Percentiles rank a stretch among this genome's conserved stretches.
Conservation (phyloP, 2,113 vertebrate species). For the Tursiops truncatus region DNA sequence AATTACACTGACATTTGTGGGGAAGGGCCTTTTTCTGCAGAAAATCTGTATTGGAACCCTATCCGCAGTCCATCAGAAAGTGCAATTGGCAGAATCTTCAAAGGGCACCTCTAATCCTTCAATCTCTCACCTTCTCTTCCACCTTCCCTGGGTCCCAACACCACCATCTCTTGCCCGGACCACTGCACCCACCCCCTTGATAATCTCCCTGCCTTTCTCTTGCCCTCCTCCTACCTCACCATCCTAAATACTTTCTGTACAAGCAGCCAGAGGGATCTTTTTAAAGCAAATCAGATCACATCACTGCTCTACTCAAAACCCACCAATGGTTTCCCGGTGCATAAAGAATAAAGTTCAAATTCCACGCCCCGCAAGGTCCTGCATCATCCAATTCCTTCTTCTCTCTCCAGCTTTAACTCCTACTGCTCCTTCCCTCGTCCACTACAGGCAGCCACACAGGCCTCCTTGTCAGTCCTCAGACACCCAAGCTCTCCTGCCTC, state of each 20-base stretch:
- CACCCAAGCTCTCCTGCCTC: not conserved
- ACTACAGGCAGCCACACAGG: not conserved
- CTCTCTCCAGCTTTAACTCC: not conserved
- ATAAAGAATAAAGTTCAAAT: not conserved
- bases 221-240: too few relatives aligned
- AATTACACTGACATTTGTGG: not conserved
- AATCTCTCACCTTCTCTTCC: not conserved
- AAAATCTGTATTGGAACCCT: not conserved
- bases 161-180: not conserved
- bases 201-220: not conserved
- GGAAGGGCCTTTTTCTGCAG: not conserved
- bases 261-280: not conserved
- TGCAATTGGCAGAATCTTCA: accelerated
- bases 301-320: not conserved
- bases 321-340: accelerated
- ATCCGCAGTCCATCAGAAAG: accelerated
- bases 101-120: not conserved
- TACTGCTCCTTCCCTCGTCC: accelerated
- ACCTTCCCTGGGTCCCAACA: too few relatives aligned
- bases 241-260: not conserved
- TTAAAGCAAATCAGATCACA: too few relatives aligned
- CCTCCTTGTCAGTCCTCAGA: not conserved
- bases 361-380: not conserved
- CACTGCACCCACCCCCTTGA: not conserved
- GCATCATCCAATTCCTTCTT: not conserved